These are phyloP conservation scores for Drosophila neotestacea DNA, from an alignment of 2,888 invertebrate species.

Conservation along the genomic window DNA sequence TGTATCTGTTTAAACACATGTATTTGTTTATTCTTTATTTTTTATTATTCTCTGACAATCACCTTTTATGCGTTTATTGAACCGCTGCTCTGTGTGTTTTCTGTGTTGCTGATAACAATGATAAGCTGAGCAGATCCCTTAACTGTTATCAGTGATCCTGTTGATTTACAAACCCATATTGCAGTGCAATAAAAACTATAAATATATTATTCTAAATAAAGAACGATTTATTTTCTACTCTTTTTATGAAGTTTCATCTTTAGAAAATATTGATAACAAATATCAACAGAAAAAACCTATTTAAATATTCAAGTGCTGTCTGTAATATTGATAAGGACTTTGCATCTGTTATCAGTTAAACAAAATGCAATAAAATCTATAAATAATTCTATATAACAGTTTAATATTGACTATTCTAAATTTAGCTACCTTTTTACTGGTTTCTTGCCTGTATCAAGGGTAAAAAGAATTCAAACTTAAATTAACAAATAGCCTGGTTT, in stretches of 20 bases:
- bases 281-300: background rate
- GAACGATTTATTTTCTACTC: background rate
- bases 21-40: conserved; percentile 12
- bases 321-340: background rate
- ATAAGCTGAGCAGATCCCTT: conserved; percentile 25
- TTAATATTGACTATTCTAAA: background rate
- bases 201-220: conserved; percentile 9
- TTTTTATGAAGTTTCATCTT: conserved; percentile 1
- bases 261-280: background rate
- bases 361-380: background rate
- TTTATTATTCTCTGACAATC: conserved; percentile 41
- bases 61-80: conserved; percentile 57
- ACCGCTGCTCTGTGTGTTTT: conserved; percentile 33
- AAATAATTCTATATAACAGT: background rate
- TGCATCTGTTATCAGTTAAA: background rate
- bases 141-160: background rate
- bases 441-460: too few relatives aligned
- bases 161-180: conserved; percentile 1
- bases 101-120: conserved; percentile 14
- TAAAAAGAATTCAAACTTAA: too few relatives aligned
- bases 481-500: too few relatives aligned
- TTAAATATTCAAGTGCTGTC: background rate
- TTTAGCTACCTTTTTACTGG: background rate
- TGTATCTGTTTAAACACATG: conserved; percentile 22
- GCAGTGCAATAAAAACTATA: background rate